These are phyloP conservation scores for Caenorhabditis wallacei DNA, from an alignment of 2,888 invertebrate genomes.

Conservation along the genomic window DNA sequence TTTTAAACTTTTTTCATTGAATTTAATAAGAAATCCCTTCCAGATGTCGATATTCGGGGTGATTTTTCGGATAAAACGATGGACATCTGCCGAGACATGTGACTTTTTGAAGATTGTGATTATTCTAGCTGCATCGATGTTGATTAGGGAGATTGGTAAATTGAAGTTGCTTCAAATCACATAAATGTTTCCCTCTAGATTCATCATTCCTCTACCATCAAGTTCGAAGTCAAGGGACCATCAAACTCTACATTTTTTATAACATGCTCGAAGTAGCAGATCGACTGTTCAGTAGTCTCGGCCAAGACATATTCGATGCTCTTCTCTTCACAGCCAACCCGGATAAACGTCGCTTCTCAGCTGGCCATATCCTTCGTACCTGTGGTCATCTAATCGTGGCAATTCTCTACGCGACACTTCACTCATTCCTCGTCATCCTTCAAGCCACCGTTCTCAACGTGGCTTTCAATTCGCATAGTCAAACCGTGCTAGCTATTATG, in stretches of 20 bases:
- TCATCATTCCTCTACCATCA: slow-evolving; percentile 76
- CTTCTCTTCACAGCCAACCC: slow-evolving; percentile 96
- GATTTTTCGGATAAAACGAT: slow-evolving; percentile 70
- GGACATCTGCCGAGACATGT: slow-evolving; percentile 88
- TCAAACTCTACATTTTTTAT: slow-evolving; percentile 99
- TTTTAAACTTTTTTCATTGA: too few species aligned
- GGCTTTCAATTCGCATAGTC: slow-evolving; percentile 98
- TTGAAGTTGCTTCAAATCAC: too few species aligned
- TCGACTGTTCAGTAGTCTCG: slow-evolving; percentile 93
- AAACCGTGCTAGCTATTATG: slow-evolving; percentile 97
- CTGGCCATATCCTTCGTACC: slow-evolving; percentile 87
- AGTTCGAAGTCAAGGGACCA: slow-evolving; percentile 92
- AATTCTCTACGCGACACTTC: slow-evolving; percentile 88
- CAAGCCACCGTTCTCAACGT: slow-evolving; percentile 98
- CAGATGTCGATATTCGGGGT: slow-evolving; percentile 77
- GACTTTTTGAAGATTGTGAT: slow-evolving; percentile 88
- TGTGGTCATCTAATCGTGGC: slow-evolving; percentile 94
- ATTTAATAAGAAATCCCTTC: not conserved
- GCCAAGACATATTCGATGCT: slow-evolving; percentile 94
- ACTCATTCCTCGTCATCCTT: slow-evolving; percentile 91
- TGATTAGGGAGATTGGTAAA: slow-evolving; percentile 95
- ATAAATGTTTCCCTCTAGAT: too few species aligned
- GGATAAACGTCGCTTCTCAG: slow-evolving; percentile 86
- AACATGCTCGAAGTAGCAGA: slow-evolving; percentile 98
- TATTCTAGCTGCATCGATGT: slow-evolving; percentile 79